These are phyloP conservation scores for Araneus ventricosus DNA, from an alignment of 1,140 invertebrate species.

Conservation along the genomic window DNA sequence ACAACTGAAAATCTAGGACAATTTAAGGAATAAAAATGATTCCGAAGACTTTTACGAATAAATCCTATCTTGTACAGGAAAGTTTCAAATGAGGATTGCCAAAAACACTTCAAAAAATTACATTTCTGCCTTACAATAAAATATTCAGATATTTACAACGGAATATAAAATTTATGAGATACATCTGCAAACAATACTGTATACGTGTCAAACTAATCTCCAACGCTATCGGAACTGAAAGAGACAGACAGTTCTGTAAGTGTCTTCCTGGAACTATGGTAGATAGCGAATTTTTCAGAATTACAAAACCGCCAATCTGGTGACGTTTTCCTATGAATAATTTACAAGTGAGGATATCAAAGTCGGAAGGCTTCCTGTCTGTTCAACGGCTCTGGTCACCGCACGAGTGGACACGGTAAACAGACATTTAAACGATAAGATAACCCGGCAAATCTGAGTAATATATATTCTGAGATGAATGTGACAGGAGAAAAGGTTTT, in stretches of 20 bases:
- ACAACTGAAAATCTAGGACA: too few relatives aligned
- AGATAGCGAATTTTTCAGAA: neutral
- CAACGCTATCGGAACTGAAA: neutral
- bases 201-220: neutral
- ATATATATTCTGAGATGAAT: neutral
- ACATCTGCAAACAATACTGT: neutral
- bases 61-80: too few relatives aligned
- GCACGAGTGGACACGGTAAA: constrained; percentile 5
- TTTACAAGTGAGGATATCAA: neutral
- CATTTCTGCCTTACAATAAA: too few relatives aligned
- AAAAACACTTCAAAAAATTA: too few relatives aligned
- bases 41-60: too few relatives aligned
- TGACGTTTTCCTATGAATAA: constrained; percentile 37
- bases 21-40: too few relatives aligned
- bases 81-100: too few relatives aligned
- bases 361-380: neutral
- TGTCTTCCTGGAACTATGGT: neutral
- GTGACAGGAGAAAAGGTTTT: neutral
- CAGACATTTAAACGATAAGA: neutral
- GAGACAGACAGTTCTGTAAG: neutral
- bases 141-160: too few relatives aligned
- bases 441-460: neutral
- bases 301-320: constrained; percentile 28
- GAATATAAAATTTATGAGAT: neutral
- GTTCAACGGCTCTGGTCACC: neutral